Evolutionary conservation across 1,140 invertebrate genomes (phyloP), one percentile per base, ranked within the genome.

Genomic region (Neocloeon triangulifer): DNA sequence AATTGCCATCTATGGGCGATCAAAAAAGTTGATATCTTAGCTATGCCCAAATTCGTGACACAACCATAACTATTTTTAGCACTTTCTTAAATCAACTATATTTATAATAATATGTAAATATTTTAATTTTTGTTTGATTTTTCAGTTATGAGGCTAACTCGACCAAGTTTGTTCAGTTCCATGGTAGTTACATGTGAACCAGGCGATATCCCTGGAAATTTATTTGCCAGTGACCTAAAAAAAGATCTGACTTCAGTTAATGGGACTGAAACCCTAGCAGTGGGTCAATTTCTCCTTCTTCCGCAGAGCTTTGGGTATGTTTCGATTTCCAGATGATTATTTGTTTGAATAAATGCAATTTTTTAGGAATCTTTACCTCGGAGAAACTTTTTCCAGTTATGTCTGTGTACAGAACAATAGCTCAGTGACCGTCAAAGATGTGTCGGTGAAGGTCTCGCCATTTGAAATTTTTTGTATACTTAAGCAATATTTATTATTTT

Each of bases 371-470:
- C 76, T 81, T 42, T 80, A 80, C 52, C 51, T 82, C 16, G 94
- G 94, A 13, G 92, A 97, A 65, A 96, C 86, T 15, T 97, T 97
- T 60, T 86, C 89, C 1, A 88, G 89, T 52, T 96, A 94, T 49
- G 73, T 98, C 30, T 91, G 84, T 60, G 80, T 97, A 28, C 84
- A 94, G 46, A 97, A 96, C 62, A 84, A 91, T 49, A 89, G 84
- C 32, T 64, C 66, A 37, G 69, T 84, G 55, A 45, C 64, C 8
- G 77, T 84, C 9, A 72, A 75, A 39, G 70, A 82, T 57, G 75
- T 91, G 13, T 64, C 59, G 13, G 70, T 89, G 1, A 86, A 85
- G 54, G 70, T 72, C 49, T 49, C 41, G 47, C 30, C 25, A 15
- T n/a, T n/a, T n/a, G 14, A 38, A 21, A 19, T 25, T 16, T 33